Percentiles rank a stretch among this genome's conserved stretches.
phyloP scores from a whole-genome alignment of 1,140 invertebrate species.

The Drosophila equinoxialis region DNA sequence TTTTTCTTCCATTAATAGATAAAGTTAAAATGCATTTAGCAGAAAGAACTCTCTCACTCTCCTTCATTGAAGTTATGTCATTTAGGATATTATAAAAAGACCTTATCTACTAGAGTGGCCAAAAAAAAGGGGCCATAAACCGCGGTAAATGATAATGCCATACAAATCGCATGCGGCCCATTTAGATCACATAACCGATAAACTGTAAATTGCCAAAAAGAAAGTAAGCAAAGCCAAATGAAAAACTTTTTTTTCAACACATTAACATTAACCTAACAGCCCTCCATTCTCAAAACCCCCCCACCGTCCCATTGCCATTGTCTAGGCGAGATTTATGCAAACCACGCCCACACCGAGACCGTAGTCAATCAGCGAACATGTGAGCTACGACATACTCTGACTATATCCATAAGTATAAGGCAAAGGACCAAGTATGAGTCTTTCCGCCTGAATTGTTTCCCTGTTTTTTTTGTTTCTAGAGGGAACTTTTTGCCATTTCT shows the following conservation, averaged over 20 bases:
- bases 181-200: slow-evolving; percentile 79
- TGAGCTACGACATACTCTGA: slow-evolving; percentile 35
- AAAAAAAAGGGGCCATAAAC: slow-evolving; percentile 25
- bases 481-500: slow-evolving; percentile 23
- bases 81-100: too few species aligned
- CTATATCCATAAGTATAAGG: background rate
- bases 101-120: too few species aligned
- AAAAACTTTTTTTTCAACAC: slow-evolving; percentile 63
- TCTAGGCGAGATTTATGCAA: slow-evolving; percentile 48
- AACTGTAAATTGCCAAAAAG: slow-evolving; percentile 70
- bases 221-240: slow-evolving; percentile 37
- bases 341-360: slow-evolving; percentile 24
- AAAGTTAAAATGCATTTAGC: too few species aligned
- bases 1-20: too few species aligned
- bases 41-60: too few species aligned
- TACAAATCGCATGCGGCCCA: slow-evolving; percentile 69
- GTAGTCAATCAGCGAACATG: slow-evolving; percentile 69
- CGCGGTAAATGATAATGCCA: slow-evolving; percentile 71
- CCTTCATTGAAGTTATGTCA: too few species aligned
- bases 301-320: slow-evolving; percentile 44
- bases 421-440: background rate
- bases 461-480: slow-evolving; percentile 14
- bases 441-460: slow-evolving; percentile 68
- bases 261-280: slow-evolving; percentile 65
- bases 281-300: slow-evolving; percentile 27